Evolutionary conservation across 2,113 vertebrate genomes (phyloP).

Genomic region (Zosterops hypoxanthus): DNA sequence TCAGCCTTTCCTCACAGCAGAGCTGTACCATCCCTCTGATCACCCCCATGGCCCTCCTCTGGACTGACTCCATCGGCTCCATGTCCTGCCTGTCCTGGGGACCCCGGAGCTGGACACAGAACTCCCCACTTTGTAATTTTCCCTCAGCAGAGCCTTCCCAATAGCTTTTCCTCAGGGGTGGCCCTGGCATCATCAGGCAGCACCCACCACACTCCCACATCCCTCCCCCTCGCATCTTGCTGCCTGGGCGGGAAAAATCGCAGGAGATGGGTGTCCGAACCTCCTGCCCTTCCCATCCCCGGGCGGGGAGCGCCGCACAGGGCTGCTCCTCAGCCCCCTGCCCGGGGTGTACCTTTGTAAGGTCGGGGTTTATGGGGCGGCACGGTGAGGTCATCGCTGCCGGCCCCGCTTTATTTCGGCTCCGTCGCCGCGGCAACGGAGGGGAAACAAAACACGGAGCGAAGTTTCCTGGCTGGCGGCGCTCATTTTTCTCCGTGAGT

Average conservation of each 20-base stretch:
- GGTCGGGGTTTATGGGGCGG: not conserved
- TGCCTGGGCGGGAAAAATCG: not conserved
- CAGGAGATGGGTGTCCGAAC: rapidly evolving
- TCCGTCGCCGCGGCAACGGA: slow-evolving; percentile 22
- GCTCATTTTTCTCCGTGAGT: slow-evolving; percentile 19
- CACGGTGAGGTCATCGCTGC: not conserved
- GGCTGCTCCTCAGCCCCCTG: not conserved
- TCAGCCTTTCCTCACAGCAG: not conserved
- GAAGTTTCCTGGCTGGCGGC: slow-evolving; percentile 48
- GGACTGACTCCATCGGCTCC: not conserved
- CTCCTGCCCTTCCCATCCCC: not conserved
- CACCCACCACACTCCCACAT: not conserved
- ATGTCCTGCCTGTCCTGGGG: not conserved
- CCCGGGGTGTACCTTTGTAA: rapidly evolving
- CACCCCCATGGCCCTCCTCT: not conserved
- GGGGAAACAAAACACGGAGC: slow-evolving; percentile 41
- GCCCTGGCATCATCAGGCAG: not conserved
- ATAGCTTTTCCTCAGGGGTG: not conserved
- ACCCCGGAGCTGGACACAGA: not conserved
- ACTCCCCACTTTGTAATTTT: too few species aligned
- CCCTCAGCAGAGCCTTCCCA: not conserved
- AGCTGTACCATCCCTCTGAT: not conserved
- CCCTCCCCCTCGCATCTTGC: not conserved
- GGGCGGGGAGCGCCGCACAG: rapidly evolving
- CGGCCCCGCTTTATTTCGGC: not conserved